Conservation (phyloP, 2,113 vertebrate species). For the Acanthisitta chloris region DNA sequence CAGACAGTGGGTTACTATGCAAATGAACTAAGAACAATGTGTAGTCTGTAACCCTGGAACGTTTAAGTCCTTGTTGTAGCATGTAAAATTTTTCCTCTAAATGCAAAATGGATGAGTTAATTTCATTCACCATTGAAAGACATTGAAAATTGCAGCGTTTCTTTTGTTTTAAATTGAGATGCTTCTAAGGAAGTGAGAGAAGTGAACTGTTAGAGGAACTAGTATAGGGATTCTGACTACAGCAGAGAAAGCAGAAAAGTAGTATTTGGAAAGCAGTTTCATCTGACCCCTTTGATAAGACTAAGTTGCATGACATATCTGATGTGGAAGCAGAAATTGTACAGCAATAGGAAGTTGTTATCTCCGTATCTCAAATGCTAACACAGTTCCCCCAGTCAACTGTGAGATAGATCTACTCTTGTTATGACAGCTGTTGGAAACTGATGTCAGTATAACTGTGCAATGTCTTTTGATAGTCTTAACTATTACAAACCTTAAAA, state of each 20-base stretch:
- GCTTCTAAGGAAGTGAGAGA: not conserved
- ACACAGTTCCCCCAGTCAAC: constrained; percentile 23
- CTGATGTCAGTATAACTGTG: constrained; percentile 52
- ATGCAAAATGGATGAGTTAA: not conserved
- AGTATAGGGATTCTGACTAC: not conserved
- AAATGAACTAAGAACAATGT: not conserved
- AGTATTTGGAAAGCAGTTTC: constrained; percentile 3
- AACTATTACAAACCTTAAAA: constrained; percentile 54
- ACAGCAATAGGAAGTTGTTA: constrained; percentile 48
- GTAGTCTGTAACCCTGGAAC: not conserved
- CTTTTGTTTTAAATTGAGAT: not conserved
- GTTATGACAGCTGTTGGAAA: constrained; percentile 65
- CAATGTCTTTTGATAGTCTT: constrained; percentile 58
- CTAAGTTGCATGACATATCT: constrained; percentile 16
- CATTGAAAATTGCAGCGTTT: not conserved
- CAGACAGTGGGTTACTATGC: not conserved
- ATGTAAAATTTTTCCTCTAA: not conserved
- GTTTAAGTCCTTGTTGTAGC: not conserved
- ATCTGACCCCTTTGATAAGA: constrained; percentile 39
- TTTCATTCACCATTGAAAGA: not conserved
- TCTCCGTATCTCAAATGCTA: constrained; percentile 59
- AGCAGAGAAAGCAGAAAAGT: not conserved
- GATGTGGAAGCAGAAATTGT: constrained; percentile 40
- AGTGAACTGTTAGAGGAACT: not conserved
- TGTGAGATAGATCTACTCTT: constrained; percentile 24